A percentile compares a stretch with the other conserved stretches of the same genome.
Evolutionary conservation across 2,888 invertebrate genomes (phyloP).

Genomic region (Leptopilina drosophilae): DNA sequence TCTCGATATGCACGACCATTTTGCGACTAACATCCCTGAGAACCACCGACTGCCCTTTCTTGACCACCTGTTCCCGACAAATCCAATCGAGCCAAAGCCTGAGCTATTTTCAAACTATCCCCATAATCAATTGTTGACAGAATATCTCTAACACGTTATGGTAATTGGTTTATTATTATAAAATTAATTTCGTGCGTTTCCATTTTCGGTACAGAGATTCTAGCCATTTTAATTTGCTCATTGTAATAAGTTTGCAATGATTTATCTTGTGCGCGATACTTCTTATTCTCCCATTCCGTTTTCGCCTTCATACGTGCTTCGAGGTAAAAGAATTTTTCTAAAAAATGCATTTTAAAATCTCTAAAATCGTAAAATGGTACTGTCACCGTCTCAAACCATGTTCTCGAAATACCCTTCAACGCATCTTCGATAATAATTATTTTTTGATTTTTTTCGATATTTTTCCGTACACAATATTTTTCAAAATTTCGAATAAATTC

Average conservation of each 20-base stretch:
- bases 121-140: slow-evolving; percentile 24
- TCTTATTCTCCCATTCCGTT: neutral
- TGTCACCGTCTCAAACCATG: neutral
- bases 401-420: neutral
- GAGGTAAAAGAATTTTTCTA: neutral
- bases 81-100: slow-evolving; percentile 33
- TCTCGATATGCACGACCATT: neutral
- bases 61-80: neutral
- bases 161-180: neutral
- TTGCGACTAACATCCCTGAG: neutral
- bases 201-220: neutral
- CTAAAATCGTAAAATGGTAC: neutral
- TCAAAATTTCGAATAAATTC: neutral
- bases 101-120: slow-evolving; percentile 5
- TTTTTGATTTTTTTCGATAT: neutral
- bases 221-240: neutral
- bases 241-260: neutral
- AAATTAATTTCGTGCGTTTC: neutral
- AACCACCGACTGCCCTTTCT: neutral
- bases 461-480: neutral
- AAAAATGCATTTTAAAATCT: neutral
- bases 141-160: slow-evolving; percentile 15
- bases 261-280: neutral
- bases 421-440: neutral
- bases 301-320: slow-evolving; percentile 17